A percentile compares a stretch with the other conserved stretches of the same genome.
Conservation (phyloP, 2,797 vertebrate genomes). For the Onychomys arenicola region DNA sequence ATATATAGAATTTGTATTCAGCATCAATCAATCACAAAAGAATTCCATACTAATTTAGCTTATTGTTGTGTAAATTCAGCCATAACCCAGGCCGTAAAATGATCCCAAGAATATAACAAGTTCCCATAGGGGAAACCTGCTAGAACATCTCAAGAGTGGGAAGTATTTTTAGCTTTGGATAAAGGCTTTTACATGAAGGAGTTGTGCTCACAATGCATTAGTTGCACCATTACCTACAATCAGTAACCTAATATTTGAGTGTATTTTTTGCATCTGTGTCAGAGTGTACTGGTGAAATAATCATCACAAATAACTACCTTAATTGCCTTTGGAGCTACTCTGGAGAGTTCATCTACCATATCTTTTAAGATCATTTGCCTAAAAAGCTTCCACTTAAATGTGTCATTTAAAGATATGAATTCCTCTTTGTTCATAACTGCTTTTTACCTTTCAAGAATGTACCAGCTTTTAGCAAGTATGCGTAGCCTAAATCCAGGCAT, state of each 20-base stretch:
- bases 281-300: not conserved
- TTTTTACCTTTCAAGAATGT: conserved; percentile 35
- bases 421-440: not conserved
- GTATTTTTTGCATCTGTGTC: conserved; percentile 12
- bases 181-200: conserved; percentile 52
- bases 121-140: conserved; percentile 43
- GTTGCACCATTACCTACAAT: conserved; percentile 14
- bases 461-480: not conserved
- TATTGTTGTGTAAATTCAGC: conserved; percentile 67
- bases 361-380: conserved; percentile 50
- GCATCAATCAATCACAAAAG: conserved; percentile 63
- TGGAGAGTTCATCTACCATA: not conserved
- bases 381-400: conserved; percentile 17
- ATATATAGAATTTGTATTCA: conserved; percentile 68
- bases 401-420: conserved; percentile 39
- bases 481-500: not conserved
- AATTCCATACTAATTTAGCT: conserved; percentile 65
- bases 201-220: not conserved
- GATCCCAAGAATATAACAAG: conserved; percentile 60
- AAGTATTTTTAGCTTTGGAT: conserved; percentile 59
- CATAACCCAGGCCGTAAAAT: conserved; percentile 29
- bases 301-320: conserved; percentile 27
- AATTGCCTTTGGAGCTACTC: conserved; percentile 10
- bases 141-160: conserved; percentile 35
- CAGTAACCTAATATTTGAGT: conserved; percentile 32